Percentiles rank a stretch among this genome's conserved stretches.
Evolutionary conservation across 1,140 invertebrate genomes (phyloP).

Genomic region (Ceratitis capitata): DNA sequence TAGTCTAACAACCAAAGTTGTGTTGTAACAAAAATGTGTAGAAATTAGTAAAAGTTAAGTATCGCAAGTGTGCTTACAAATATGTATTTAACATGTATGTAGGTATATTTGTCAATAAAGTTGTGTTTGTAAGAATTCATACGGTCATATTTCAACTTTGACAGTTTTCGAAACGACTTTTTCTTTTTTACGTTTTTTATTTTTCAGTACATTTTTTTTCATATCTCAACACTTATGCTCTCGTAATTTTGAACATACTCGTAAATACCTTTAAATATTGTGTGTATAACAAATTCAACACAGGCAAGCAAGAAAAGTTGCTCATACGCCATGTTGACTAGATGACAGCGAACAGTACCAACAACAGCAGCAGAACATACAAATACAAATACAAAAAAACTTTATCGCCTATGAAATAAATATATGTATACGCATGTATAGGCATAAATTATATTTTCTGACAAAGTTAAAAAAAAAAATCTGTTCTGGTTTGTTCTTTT

Average conservation of each 20-base stretch:
- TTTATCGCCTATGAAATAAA: neutral
- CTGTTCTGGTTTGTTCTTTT: too few relatives aligned
- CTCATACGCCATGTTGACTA: neutral
- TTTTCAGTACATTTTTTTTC: neutral
- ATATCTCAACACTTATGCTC: neutral
- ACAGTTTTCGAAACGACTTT: constrained; percentile 18
- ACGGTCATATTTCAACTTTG: constrained; percentile 18
- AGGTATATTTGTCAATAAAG: neutral
- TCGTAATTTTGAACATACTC: neutral
- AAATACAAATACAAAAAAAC: neutral
- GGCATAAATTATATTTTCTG: neutral
- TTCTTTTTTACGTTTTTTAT: neutral
- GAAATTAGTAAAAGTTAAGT: too few relatives aligned
- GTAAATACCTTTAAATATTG: neutral
- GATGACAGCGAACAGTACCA: neutral
- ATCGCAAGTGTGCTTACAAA: neutral
- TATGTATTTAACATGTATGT: neutral
- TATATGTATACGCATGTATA: too few relatives aligned
- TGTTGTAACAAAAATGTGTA: too few relatives aligned
- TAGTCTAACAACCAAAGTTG: neutral
- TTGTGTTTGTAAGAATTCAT: neutral
- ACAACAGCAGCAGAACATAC: neutral
- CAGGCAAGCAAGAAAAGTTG: neutral
- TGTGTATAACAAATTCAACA: neutral
- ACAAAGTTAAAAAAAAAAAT: too few relatives aligned